Conservation (phyloP, 2,888 invertebrate species). For the Hypena proboscidalis region DNA sequence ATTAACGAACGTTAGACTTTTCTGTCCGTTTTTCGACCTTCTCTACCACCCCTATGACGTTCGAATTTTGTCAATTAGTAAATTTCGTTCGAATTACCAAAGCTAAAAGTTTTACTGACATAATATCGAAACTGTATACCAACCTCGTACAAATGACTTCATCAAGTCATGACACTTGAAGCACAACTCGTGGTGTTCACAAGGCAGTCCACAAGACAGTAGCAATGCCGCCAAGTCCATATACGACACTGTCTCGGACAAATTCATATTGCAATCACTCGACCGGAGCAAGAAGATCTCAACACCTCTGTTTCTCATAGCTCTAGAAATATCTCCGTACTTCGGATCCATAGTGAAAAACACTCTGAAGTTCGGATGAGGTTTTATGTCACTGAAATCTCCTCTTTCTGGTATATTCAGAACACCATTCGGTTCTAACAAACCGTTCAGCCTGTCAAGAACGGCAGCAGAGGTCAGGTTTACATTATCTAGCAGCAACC, state of each 20-base stretch:
- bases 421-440: constrained; percentile 96
- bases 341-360: constrained; percentile 98
- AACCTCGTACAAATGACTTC: constrained; percentile 78
- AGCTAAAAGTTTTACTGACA: too few species aligned
- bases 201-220: constrained; percentile 70
- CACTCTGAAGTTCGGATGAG: constrained; percentile 96
- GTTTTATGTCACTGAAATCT: constrained; percentile 90
- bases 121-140: constrained; percentile 4
- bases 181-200: constrained; percentile 64
- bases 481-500: constrained; percentile 95
- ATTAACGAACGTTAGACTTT: too few species aligned
- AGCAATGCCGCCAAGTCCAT: constrained; percentile 76
- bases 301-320: constrained; percentile 99
- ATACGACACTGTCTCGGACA: constrained; percentile 67
- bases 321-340: constrained; percentile 98
- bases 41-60: too few species aligned
- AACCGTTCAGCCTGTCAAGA: constrained; percentile 96
- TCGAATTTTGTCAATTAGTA: too few species aligned
- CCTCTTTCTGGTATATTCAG: constrained; percentile 97
- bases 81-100: too few species aligned
- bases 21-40: too few species aligned
- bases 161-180: constrained; percentile 71
- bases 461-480: constrained; percentile 98
- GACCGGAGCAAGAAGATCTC: constrained; percentile 88
- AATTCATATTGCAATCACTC: constrained; percentile 60